A percentile compares a stretch with the other conserved stretches of the same genome.
Conservation (phyloP, 1,140 invertebrate species). For the Aradophagus sp. region DNA sequence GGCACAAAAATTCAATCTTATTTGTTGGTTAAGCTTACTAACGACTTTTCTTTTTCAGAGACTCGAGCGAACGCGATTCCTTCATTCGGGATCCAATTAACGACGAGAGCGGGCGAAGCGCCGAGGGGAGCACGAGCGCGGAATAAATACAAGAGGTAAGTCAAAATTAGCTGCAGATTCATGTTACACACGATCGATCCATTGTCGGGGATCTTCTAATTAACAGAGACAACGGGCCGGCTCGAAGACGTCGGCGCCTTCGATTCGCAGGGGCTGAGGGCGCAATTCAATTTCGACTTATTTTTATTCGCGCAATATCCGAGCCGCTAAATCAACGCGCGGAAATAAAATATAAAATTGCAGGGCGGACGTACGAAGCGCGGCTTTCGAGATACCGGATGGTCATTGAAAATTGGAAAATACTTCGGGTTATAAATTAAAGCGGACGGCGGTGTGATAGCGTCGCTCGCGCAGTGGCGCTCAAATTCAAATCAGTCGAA, state of each 20-base stretch:
- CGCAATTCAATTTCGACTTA: constrained; percentile 71
- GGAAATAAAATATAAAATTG: constrained; percentile 70
- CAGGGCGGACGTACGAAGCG: constrained; percentile 33
- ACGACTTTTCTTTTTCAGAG: constrained; percentile 53
- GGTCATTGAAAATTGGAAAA: constrained; percentile 69
- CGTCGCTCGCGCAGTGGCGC: constrained; percentile 35
- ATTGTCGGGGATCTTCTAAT: constrained; percentile 47
- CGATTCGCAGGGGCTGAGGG: not conserved
- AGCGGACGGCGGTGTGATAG: constrained; percentile 52
- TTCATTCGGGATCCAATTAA: constrained; percentile 71
- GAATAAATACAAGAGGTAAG: constrained; percentile 60
- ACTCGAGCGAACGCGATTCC: constrained; percentile 55
- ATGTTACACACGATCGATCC: constrained; percentile 52
- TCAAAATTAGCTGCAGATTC: constrained; percentile 67
- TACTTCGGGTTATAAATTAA: constrained; percentile 64
- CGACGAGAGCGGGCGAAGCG: constrained; percentile 64
- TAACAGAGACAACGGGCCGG: constrained; percentile 25
- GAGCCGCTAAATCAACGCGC: constrained; percentile 68
- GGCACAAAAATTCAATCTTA: constrained; percentile 53
- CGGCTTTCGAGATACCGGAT: constrained; percentile 49
- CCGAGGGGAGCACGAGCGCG: constrained; percentile 47
- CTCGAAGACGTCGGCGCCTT: constrained; percentile 28
- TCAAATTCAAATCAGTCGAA: too few species aligned
- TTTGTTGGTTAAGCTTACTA: constrained; percentile 53
- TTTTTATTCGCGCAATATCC: constrained; percentile 70